Base-by-base conservation (phyloP, 2,888 invertebrate species). In the Mythimna impura region DNA sequence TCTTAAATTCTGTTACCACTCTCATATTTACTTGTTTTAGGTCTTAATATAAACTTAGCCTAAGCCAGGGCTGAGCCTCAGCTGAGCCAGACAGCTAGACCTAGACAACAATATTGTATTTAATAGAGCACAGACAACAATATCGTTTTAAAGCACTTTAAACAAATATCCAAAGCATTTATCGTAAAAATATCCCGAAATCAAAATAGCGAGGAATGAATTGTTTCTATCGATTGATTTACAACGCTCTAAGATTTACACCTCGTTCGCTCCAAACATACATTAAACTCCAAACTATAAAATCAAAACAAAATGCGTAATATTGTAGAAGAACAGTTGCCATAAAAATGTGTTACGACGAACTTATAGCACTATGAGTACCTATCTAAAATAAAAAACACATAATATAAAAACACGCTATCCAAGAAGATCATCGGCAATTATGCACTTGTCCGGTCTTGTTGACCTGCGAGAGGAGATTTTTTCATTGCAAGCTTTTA, bases 191-290 rank as follows among this genome's bases (percentile, higher is more conserved):
- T 64, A 67, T 17, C 25, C 3, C 9, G 17, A 63, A 70, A 50
- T 65, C 62, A 57, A 81, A 81, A 76, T 61, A 67, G 72, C 67
- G 17, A 30, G n/a, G 54, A 58, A 79, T 71, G 78, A 81, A 81
- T 85, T 79, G 80, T 80, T 76, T 73, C 60, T 61, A 78, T 76
- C 61, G 78, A 86, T 86, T 86, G 86, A 86, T 86, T 86, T 84
- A 86, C 63, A 71, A 70, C 36, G 5, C 66, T 60, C 20, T 7
- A 54, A 77, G 83, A 84, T 84, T 86, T 84, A 84, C 58, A 78
- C 50, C 66, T 67, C 64, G 71, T 25, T 82, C 47, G 70, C 25
- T 82, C 50, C 62, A 65, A 77, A 76, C 76, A 78, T 58, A 72
- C 68, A 76, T 83, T 82, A 86, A 82, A 78, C 55, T 77, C 22